Evolutionary conservation across 2,888 invertebrate genomes (phyloP).

Genomic region (Crossocerus cetratus): DNA sequence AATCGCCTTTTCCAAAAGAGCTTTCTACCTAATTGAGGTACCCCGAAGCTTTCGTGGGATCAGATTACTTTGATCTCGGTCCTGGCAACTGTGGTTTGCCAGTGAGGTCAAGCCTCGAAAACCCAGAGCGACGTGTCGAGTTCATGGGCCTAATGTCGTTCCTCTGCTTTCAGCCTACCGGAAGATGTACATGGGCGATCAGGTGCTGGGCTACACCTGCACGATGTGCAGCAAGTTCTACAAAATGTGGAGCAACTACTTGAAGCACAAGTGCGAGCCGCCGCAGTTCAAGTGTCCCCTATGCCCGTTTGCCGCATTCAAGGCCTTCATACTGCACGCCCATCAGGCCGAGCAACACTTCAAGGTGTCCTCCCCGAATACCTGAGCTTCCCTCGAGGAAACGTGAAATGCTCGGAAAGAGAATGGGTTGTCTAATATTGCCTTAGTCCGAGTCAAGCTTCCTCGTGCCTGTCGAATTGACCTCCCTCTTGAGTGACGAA

Average conservation of each 20-base stretch:
- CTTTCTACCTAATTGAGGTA: constrained; percentile 9
- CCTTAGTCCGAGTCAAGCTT: constrained; percentile 49
- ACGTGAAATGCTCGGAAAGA: constrained; percentile 7
- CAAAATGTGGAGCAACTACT: constrained; percentile 77
- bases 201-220: constrained; percentile 76
- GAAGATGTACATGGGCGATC: constrained; percentile 76
- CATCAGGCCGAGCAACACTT: constrained; percentile 76
- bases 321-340: constrained; percentile 76
- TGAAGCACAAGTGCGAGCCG: constrained; percentile 76
- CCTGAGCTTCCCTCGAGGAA: constrained; percentile 50
- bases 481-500: background rate
- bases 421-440: constrained; percentile 34
- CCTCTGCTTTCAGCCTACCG: constrained; percentile 75
- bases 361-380: constrained; percentile 72
- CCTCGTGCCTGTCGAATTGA: constrained; percentile 34
- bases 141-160: constrained; percentile 46
- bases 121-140: background rate
- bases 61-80: constrained; percentile 28
- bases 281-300: constrained; percentile 75
- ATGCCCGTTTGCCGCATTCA: constrained; percentile 76
- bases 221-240: constrained; percentile 77
- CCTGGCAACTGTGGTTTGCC: background rate
- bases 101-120: background rate
- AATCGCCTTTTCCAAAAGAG: background rate
- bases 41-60: constrained; percentile 12